Conservation (phyloP, 2,113 vertebrate genomes). For the Sterrhoptilus dennistouni region DNA sequence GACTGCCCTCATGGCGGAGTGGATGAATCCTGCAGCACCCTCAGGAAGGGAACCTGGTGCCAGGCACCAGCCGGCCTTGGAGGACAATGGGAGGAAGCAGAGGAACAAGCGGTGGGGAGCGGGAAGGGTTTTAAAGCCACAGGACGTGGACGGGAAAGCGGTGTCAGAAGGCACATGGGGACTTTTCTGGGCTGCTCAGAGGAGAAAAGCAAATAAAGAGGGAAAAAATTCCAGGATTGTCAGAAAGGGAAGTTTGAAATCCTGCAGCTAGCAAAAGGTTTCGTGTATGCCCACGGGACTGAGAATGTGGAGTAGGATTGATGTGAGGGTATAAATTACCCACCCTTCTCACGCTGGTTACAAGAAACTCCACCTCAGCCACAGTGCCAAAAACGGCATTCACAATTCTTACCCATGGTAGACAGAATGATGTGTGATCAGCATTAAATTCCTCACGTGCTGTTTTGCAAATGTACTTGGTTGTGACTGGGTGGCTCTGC, state of each 20-base stretch:
- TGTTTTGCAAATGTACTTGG: not conserved
- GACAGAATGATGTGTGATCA: not conserved
- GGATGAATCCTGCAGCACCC: constrained; percentile 59
- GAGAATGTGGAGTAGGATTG: not conserved
- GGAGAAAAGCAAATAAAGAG: constrained; percentile 33
- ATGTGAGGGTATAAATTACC: not conserved
- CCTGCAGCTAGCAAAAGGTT: not conserved
- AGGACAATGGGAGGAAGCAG: constrained; percentile 50
- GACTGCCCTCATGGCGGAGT: constrained; percentile 51
- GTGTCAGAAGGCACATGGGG: not conserved
- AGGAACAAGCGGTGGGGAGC: not conserved
- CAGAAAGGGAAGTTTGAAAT: not conserved
- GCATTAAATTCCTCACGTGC: not conserved
- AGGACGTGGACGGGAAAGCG: not conserved
- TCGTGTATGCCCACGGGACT: not conserved
- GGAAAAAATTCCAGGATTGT: not conserved
- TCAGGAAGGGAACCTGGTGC: constrained; percentile 57
- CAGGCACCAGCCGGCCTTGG: constrained; percentile 41
- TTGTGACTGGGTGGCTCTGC: not conserved
- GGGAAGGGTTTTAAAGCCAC: constrained; percentile 42
- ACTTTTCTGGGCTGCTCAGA: not conserved
- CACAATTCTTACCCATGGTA: not conserved
- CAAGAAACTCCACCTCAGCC: not conserved
- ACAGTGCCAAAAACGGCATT: not conserved
- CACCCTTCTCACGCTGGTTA: not conserved